Evolutionary conservation across 2,797 vertebrate species (phyloP), one percentile per base, ranked within the genome.

Genomic region (Myotis vivesi): DNA sequence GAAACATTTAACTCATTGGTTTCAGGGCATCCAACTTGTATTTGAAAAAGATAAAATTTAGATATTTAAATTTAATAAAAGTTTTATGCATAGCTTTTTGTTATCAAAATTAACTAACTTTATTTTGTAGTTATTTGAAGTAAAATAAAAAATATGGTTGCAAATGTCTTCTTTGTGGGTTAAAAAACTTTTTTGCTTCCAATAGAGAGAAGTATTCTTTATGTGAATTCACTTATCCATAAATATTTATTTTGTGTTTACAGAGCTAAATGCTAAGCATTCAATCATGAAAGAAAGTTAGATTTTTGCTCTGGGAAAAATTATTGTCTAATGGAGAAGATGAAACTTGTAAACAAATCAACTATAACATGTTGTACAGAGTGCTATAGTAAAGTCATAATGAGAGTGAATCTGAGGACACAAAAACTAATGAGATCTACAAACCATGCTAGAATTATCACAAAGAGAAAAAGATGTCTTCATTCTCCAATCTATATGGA

Each of bases 341-440:
- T n/a, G 25, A 84, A 75, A 57, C 28, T 80, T 90, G 38, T 80
- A 94, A 95, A 92, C 86, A 69, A 64, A 88, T 92, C 46, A 68
- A 36, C 80, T 66, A 36, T 23, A 77, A 30, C 25, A 46, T 59
- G 5, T 85, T 68, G 25, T 38, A 38, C 25, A 5, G 46, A 89
- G 25, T 82, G 36, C 19, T 36, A 16, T 72, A 72, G 33, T 25
- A 36, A 88, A 53, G 5, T 57, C 13, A 3, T 20, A 22, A 75
- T 38, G 10, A 25, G 19, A 93, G 41, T 30, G 55, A 55, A 88
- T 36, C n/a, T 36, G 79, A 92, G 82, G 36, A 55, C 46, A 72
- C 22, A 28, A 57, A 66, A 84, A 13, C 51, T 66, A 82, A 81
- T 28, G 38, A 92, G 49, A 16, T 15, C 5, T 46, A 64, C 25